Conservation (phyloP, 2,888 invertebrate genomes). For the Cheilosia impressa region DNA sequence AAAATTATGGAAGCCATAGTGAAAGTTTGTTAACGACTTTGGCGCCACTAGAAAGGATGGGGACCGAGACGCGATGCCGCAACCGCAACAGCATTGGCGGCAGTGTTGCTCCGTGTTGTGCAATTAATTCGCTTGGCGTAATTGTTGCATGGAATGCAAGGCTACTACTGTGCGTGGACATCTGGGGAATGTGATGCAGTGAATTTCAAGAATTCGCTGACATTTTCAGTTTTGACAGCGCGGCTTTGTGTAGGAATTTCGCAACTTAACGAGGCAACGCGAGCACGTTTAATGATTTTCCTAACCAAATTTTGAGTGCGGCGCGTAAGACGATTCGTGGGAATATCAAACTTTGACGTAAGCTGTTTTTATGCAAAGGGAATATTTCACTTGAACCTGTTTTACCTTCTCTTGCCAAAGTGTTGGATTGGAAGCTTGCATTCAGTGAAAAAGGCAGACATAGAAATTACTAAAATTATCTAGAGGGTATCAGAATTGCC, state of each 20-base stretch:
- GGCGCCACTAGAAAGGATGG: constrained; percentile 57
- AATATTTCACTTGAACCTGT: no score
- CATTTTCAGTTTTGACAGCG: constrained; percentile 12
- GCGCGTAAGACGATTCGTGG: no score
- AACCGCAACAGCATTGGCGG: constrained; percentile 26
- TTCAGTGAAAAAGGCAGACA: no score
- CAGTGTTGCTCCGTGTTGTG: constrained; percentile 22
- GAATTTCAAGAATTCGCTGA: constrained; percentile 36
- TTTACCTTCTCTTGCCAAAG: no score
- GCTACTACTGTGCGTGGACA: constrained; percentile 31
- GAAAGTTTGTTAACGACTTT: constrained; percentile 64
- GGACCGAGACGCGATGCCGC: constrained; percentile 11
- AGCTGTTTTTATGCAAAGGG: no score
- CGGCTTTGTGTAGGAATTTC: constrained; percentile 10
- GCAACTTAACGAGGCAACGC: neutral
- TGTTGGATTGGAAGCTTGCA: no score
- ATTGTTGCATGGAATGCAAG: constrained; percentile 53
- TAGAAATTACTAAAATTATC: no score
- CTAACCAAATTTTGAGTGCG: no score
- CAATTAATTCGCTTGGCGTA: constrained; percentile 55
- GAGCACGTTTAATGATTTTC: no score
- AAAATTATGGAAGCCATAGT: constrained; percentile 53
- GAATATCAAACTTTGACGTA: no score
- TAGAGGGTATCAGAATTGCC: no score
- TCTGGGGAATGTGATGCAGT: constrained; percentile 16